Evolutionary conservation across 2,888 invertebrate genomes (phyloP).

Genomic region (Cryptocephalus primarius): DNA sequence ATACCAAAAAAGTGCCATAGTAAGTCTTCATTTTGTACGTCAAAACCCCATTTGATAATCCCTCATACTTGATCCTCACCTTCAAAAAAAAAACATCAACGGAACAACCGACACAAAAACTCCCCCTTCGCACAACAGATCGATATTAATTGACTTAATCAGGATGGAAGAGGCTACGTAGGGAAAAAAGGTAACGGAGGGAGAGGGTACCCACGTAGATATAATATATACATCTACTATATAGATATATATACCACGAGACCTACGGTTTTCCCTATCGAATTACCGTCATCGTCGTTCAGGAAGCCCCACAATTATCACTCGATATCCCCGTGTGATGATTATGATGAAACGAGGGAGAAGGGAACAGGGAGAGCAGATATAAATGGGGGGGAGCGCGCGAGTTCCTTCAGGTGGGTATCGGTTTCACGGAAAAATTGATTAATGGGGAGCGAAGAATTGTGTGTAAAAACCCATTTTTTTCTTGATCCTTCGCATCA

Average conservation of each 20-base stretch:
- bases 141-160: slow-evolving; percentile 25
- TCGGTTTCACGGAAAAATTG: too few species aligned
- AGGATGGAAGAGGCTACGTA: slow-evolving; percentile 17
- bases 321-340: slow-evolving; percentile 17
- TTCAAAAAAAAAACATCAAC: neutral
- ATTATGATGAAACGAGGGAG: slow-evolving; percentile 3
- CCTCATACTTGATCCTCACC: too few species aligned
- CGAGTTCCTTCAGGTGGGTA: too few species aligned
- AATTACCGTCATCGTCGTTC: slow-evolving; percentile 8
- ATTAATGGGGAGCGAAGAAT: too few species aligned
- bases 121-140: slow-evolving; percentile 3
- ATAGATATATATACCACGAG: slow-evolving; percentile 4
- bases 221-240: neutral
- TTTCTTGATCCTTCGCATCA: too few species aligned
- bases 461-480: too few species aligned
- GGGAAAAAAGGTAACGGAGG: slow-evolving; percentile 12
- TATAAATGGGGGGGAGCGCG: too few species aligned
- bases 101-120: too few species aligned
- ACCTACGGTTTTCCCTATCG: slow-evolving; percentile 4
- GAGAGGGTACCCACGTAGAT: neutral
- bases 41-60: too few species aligned
- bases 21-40: too few species aligned
- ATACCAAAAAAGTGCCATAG: too few species aligned
- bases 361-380: too few species aligned
- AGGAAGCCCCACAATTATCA: slow-evolving; percentile 14